Conservation (phyloP, 2,888 invertebrate genomes). For the Brachyopa scutellaris region DNA sequence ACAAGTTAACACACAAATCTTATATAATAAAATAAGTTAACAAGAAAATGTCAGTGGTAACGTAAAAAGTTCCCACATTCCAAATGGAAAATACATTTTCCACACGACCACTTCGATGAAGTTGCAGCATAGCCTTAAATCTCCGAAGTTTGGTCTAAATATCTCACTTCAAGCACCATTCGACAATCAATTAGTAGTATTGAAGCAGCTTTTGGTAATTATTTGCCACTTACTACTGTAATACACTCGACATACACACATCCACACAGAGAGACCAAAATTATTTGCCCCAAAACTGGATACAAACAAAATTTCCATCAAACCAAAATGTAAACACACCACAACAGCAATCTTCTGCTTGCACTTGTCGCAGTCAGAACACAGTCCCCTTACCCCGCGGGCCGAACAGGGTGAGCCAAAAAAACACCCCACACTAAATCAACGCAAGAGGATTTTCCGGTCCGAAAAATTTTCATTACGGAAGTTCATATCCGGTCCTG, state of each 20-base stretch:
- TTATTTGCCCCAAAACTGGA: constrained; percentile 23
- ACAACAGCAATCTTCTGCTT: constrained; percentile 48
- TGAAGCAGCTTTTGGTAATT: constrained; percentile 63
- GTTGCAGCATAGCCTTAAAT: constrained; percentile 1
- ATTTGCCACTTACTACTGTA: constrained; percentile 59
- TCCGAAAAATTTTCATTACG: constrained; percentile 91
- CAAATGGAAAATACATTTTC: constrained; percentile 2
- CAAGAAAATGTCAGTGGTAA: too few relatives aligned
- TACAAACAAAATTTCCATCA: constrained; percentile 62
- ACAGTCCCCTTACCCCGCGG: constrained; percentile 3
- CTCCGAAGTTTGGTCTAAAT: constrained; percentile 2
- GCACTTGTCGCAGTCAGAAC: constrained; percentile 35
- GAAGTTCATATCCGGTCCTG: constrained; percentile 91
- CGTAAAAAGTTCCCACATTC: too few relatives aligned
- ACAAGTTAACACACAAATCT: too few relatives aligned
- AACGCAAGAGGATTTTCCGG: constrained; percentile 78
- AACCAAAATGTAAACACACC: constrained; percentile 67
- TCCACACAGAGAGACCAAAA: background rate
- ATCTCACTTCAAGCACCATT: constrained; percentile 27
- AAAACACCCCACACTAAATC: constrained; percentile 74
- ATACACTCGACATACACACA: constrained; percentile 20
- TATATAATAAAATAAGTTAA: too few relatives aligned
- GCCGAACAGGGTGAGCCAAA: background rate
- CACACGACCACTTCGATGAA: constrained; percentile 7
- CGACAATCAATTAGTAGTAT: constrained; percentile 62